Evolutionary conservation across 1,140 invertebrate species (phyloP), one percentile per base, ranked within the genome.

Genomic region (Littorina saxatilis): DNA sequence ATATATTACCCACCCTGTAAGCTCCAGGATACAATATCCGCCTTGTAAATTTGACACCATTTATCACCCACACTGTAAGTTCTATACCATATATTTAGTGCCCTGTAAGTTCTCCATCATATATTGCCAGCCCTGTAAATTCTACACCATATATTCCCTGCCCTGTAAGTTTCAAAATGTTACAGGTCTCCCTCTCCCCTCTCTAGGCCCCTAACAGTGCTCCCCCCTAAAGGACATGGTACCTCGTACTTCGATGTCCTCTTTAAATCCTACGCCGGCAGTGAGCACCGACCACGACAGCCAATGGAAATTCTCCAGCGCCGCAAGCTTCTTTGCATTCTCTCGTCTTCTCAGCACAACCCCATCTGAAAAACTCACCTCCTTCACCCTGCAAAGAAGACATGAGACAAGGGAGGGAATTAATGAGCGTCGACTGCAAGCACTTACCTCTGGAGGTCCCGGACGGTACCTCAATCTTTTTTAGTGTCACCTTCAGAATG

Each of bases 381-480:
- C 55, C 58, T 3, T 35, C 55, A 17, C 35, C n/a, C 76, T 78
- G 76, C 37, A 78, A 78, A 66, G 35, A 66, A 78, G 55, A 78
- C 35, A 43, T 40, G 58, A 78, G n/a, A 58, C 47, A 73, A 50
- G 17, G 37, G 2, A 50, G 3, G 17, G 29, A 15, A 66, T 35
- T 29, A 43, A 58, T 32, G n/a, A 40, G 1, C 32, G 66, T 20
- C 15, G 55, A 78, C 39, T 27, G n/a, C 27, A 35, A 78, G n/a
- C 66, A 78, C 76, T 61, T 63, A 78, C 76, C 76, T 78, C 20
- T 3, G 7, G 76, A 78, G 76, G 76, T 66, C 55, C 55, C n/a
- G 55, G 76, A 58, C 35, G 76, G 76, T 78, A 78, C 76, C 76
- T 78, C 76, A 78, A 58, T 78, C 76, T 35, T 61, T 78, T 78